These are phyloP conservation scores for Drosophila sechellia DNA, from an alignment of 1,140 invertebrate genomes.

Conservation along the genomic window DNA sequence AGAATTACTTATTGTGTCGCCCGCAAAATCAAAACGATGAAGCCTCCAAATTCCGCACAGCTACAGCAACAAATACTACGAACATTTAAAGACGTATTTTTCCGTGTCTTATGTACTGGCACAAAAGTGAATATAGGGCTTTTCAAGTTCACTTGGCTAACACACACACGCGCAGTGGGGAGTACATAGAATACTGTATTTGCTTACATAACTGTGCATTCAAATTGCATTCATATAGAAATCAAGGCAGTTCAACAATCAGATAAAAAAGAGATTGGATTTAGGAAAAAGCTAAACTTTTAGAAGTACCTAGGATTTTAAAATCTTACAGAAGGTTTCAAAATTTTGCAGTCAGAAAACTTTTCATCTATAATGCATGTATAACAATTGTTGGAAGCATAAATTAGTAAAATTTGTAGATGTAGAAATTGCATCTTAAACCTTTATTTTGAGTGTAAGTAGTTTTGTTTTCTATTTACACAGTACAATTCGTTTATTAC, in stretches of 20 bases:
- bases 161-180: slow-evolving; percentile 6
- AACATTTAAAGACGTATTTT: slow-evolving; percentile 24
- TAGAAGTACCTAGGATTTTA: not conserved
- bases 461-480: slow-evolving; percentile 10
- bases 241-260: not conserved
- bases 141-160: slow-evolving; percentile 63
- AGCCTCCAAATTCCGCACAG: not conserved
- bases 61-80: not conserved
- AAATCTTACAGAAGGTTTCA: not conserved
- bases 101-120: slow-evolving; percentile 30
- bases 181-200: slow-evolving; percentile 7
- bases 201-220: slow-evolving; percentile 4
- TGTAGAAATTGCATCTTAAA: too few relatives aligned
- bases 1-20: not conserved
- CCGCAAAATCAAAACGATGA: not conserved
- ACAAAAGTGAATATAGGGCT: slow-evolving; percentile 76
- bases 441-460: not conserved
- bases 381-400: too few relatives aligned
- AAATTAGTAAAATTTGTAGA: too few relatives aligned
- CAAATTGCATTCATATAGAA: not conserved
- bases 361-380: too few relatives aligned
- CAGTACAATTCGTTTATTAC: slow-evolving; percentile 4
- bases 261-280: not conserved
- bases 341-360: not conserved
- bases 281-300: not conserved